Conservation (phyloP, 2,888 invertebrate genomes). For the Pseudococcus viburni region DNA sequence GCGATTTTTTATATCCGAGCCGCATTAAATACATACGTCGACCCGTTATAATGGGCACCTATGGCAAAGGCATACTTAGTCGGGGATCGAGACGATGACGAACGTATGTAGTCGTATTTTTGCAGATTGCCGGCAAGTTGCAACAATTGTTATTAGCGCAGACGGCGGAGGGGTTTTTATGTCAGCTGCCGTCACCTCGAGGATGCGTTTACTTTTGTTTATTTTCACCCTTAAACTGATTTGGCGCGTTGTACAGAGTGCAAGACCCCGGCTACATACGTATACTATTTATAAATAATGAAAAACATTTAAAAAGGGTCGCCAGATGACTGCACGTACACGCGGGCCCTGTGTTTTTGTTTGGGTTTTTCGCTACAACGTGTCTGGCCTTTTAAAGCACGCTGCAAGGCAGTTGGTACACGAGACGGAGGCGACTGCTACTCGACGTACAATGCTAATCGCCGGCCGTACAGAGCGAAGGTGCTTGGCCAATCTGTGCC, state of each 20-base stretch:
- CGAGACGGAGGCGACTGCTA: background rate
- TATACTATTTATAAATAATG: constrained; percentile 47
- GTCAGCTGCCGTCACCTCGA: constrained; percentile 60
- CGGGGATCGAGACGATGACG: background rate
- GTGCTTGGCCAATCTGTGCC: constrained; percentile 22
- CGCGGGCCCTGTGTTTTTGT: constrained; percentile 34
- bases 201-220: constrained; percentile 61
- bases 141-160: constrained; percentile 56
- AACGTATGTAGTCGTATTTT: constrained; percentile 21
- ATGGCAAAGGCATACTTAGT: background rate
- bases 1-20: background rate
- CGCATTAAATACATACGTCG: constrained; percentile 6
- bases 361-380: constrained; percentile 41
- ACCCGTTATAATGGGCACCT: background rate
- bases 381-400: constrained; percentile 2
- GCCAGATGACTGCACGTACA: constrained; percentile 35
- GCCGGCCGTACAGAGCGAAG: background rate
- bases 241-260: constrained; percentile 14
- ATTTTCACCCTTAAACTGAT: constrained; percentile 62
- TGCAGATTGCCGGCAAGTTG: constrained; percentile 44
- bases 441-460: background rate
- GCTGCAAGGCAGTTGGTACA: background rate
- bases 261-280: background rate
- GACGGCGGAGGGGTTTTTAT: constrained; percentile 2
- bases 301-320: constrained; percentile 48